A percentile compares a stretch with the other conserved stretches of the same genome.
Conservation (phyloP, 2,113 vertebrate genomes). For the Bettongia penicillata region DNA sequence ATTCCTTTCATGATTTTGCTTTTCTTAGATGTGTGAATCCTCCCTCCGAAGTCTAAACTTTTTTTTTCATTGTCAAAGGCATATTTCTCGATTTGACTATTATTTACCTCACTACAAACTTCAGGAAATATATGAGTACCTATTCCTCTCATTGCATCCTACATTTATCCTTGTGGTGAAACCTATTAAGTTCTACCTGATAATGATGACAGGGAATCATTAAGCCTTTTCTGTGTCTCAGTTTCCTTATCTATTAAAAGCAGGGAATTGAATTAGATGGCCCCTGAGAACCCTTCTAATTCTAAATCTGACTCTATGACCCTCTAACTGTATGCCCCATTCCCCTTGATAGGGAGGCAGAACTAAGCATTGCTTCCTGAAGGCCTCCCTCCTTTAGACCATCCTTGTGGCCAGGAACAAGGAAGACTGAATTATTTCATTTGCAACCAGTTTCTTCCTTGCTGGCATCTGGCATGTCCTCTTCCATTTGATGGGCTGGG, state of each 20-base stretch:
- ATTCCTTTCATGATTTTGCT: slow-evolving; percentile 4
- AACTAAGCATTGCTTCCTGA: neutral
- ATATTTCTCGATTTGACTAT: neutral
- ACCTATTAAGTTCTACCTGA: neutral
- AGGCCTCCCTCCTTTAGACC: neutral
- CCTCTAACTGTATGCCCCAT: neutral
- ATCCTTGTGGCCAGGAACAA: neutral
- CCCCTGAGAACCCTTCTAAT: neutral
- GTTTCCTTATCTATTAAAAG: neutral
- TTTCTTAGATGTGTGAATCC: neutral
- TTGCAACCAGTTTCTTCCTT: slow-evolving; percentile 64
- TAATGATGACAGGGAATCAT: neutral
- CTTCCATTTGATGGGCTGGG: slow-evolving; percentile 37
- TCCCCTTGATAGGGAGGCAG: neutral
- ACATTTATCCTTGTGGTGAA: neutral
- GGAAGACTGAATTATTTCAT: neutral
- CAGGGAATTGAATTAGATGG: neutral
- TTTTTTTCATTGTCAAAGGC: neutral
- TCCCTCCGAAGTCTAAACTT: neutral
- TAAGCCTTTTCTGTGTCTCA: neutral
- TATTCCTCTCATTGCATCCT: neutral
- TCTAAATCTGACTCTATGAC: neutral
- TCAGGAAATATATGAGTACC: neutral
- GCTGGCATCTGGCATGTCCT: slow-evolving; percentile 78
- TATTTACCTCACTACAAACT: rapidly evolving